phyloP scores from a whole-genome alignment of 2,113 vertebrate genomes.

The Tapirus terrestris region DNA sequence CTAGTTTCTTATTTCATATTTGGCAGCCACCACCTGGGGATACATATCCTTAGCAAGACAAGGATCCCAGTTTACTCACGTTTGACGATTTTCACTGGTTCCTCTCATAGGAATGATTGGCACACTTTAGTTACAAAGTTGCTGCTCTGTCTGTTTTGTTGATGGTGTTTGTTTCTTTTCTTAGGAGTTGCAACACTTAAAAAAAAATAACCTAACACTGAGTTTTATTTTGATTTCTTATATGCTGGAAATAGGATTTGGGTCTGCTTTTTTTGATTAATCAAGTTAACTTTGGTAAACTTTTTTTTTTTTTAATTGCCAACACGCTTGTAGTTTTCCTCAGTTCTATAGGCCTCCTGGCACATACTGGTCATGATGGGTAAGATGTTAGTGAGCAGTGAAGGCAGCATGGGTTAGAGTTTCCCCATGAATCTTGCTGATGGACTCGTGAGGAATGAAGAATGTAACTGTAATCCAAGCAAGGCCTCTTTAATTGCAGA shows the following conservation, averaged over 20 bases:
- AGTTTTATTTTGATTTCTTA: conserved; percentile 13
- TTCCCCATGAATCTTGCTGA: neutral
- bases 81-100: neutral
- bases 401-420: neutral
- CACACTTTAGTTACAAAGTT: neutral
- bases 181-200: neutral
- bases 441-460: neutral
- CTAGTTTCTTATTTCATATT: neutral
- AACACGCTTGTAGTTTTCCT: neutral
- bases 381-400: neutral
- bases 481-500: neutral
- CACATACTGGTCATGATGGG: neutral
- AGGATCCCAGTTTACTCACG: neutral
- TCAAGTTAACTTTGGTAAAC: neutral
- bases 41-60: neutral
- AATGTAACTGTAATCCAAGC: neutral
- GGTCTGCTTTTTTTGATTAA: neutral
- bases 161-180: neutral
- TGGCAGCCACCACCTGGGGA: neutral
- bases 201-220: neutral
- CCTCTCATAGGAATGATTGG: neutral
- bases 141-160: neutral
- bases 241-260: neutral
- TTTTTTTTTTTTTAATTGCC: neutral
- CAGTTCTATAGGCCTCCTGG: neutral